These are phyloP conservation scores for Semnopithecus entellus DNA, from an alignment of 2,113 vertebrate species.

Conservation along the genomic window DNA sequence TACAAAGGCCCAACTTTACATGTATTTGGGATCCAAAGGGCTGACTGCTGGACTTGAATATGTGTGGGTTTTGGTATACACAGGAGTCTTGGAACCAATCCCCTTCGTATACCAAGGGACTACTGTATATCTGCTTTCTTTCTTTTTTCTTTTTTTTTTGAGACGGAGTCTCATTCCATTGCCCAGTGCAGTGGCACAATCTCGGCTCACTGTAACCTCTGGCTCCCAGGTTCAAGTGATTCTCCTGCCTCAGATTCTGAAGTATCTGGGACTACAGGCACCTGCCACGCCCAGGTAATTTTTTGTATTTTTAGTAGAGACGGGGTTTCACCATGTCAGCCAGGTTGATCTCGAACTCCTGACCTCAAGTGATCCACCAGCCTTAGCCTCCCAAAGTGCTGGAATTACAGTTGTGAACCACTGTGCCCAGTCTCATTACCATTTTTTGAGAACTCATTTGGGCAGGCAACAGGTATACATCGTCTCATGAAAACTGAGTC, in stretches of 20 bases:
- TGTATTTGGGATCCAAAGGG: background rate
- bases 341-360: background rate
- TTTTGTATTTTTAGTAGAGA: background rate
- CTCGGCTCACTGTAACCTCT: no score
- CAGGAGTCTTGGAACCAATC: background rate
- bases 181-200: no score
- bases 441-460: background rate
- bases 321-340: rapidly evolving
- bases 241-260: no score
- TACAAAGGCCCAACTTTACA: background rate
- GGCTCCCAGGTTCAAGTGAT: no score
- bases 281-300: no score
- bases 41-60: background rate
- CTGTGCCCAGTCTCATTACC: background rate
- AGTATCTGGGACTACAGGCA: no score
- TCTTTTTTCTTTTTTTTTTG: background rate
- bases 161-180: rapidly evolving
- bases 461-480: background rate
- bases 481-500: background rate
- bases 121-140: background rate
- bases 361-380: background rate
- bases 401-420: background rate
- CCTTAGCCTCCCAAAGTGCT: background rate
- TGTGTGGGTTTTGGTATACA: background rate
- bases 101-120: background rate